phyloP scores from a whole-genome alignment of 2,888 invertebrate genomes.

The Copidosoma aretas region DNA sequence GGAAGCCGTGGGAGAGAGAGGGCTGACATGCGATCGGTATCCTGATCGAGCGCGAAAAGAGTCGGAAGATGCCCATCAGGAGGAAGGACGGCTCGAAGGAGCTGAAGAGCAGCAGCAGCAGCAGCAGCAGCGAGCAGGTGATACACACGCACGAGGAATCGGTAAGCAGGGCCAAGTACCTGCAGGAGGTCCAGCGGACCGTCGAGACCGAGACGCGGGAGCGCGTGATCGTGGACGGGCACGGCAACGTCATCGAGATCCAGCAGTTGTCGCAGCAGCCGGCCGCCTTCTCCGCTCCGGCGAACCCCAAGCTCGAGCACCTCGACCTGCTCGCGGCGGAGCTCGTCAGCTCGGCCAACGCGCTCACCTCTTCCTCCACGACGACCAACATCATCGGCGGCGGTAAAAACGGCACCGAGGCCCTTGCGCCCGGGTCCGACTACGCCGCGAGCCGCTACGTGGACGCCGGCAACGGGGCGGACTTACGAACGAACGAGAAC shows the following conservation, averaged over 20 bases:
- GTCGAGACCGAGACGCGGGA: slow-evolving; percentile 27
- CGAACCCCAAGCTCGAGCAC: slow-evolving; percentile 22
- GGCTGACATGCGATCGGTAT: slow-evolving; percentile 12
- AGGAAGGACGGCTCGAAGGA: background rate
- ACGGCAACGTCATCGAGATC: slow-evolving; percentile 19
- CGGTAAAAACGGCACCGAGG: background rate
- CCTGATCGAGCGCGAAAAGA: background rate
- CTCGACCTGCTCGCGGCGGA: slow-evolving; percentile 35
- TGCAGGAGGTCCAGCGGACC: slow-evolving; percentile 28
- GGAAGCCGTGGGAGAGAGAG: background rate
- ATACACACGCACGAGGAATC: slow-evolving; percentile 26
- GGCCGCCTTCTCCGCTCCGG: background rate
- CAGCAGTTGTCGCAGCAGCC: background rate
- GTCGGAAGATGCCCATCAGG: slow-evolving; percentile 15
- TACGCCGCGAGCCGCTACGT: slow-evolving; percentile 20
- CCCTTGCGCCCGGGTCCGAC: slow-evolving; percentile 11
- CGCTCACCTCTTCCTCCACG: too few species aligned
- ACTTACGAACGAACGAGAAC: slow-evolving; percentile 40
- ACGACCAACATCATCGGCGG: too few species aligned
- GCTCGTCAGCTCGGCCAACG: slow-evolving; percentile 33
- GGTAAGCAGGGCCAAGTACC: slow-evolving; percentile 20
- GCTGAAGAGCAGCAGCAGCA: background rate
- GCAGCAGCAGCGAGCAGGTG: slow-evolving; percentile 24
- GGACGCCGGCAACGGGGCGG: slow-evolving; percentile 4
- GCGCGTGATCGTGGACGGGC: slow-evolving; percentile 19